Evolutionary conservation across 2,888 invertebrate genomes (phyloP).

Genomic region (Papilio gigon): DNA sequence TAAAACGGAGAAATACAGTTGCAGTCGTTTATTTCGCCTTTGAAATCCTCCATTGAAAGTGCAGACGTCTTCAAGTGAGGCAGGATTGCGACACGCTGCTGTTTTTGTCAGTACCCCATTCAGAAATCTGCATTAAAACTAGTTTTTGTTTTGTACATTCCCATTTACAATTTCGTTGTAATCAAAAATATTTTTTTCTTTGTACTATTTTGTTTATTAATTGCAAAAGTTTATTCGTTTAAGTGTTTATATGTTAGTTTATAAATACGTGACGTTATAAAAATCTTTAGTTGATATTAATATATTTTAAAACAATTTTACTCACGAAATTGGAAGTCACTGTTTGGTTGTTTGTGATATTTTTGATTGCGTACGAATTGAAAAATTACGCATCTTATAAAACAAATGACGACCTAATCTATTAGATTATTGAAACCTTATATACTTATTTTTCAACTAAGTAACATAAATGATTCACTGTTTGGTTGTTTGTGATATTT

Average conservation of each 20-base stretch:
- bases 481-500: no score
- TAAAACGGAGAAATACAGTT: slow-evolving; percentile 23
- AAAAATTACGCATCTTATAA: no score
- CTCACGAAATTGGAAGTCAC: no score
- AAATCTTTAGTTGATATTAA: background rate
- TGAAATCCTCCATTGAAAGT: slow-evolving; percentile 36
- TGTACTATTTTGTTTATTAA: slow-evolving; percentile 3
- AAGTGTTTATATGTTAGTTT: background rate
- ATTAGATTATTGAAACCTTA: no score
- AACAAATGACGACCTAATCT: no score
- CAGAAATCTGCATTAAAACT: slow-evolving; percentile 25
- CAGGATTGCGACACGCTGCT: slow-evolving; percentile 33
- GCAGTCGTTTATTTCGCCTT: slow-evolving; percentile 31
- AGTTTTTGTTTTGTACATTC: slow-evolving; percentile 18
- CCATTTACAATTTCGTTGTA: slow-evolving; percentile 15
- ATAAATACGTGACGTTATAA: background rate
- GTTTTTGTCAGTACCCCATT: slow-evolving; percentile 27
- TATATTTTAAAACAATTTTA: no score
- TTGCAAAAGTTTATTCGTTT: background rate
- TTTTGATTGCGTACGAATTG: no score
- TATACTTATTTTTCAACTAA: no score
- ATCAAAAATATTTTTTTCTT: background rate
- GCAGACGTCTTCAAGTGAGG: slow-evolving; percentile 34
- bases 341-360: no score
- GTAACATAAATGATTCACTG: no score